Conservation (phyloP, 2,888 invertebrate species). For the Margaritifera margaritifera region DNA sequence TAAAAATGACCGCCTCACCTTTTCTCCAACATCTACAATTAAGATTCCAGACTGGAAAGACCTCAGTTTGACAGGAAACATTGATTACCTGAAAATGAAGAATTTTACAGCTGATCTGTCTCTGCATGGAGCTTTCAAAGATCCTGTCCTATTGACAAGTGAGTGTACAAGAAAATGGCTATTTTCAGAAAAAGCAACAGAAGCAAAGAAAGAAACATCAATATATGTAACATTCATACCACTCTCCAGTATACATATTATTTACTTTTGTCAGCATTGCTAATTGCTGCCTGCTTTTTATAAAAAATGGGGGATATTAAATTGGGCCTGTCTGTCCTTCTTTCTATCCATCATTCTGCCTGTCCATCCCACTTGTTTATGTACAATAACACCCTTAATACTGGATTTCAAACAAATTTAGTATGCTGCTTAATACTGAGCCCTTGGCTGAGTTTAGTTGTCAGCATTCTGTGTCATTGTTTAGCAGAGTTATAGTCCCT, state of each 20-base stretch:
- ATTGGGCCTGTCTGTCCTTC: background rate
- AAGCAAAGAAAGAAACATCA: too few species aligned
- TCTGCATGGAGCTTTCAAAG: slow-evolving; percentile 28
- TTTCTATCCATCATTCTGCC: too few species aligned
- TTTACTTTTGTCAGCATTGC: background rate
- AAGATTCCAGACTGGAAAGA: slow-evolving; percentile 45
- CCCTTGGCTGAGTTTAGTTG: too few species aligned
- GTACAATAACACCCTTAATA: too few species aligned
- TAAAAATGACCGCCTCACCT: slow-evolving; percentile 34
- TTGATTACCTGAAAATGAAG: slow-evolving; percentile 29
- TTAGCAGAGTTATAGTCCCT: too few species aligned
- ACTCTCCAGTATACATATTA: too few species aligned
- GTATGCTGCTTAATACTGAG: too few species aligned
- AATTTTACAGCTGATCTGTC: slow-evolving; percentile 32
- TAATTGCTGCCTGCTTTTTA: background rate
- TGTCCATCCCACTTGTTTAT: too few species aligned
- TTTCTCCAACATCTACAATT: slow-evolving; percentile 50
- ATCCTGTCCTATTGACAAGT: slow-evolving; percentile 38
- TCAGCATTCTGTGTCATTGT: too few species aligned
- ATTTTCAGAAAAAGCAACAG: too few species aligned
- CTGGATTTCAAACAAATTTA: too few species aligned
- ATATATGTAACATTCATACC: too few species aligned
- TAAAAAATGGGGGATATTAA: background rate
- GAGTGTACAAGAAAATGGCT: slow-evolving; percentile 3
- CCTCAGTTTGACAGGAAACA: slow-evolving; percentile 41